phyloP scores from a whole-genome alignment of 2,888 invertebrate species.

The Antheraea assamensis region DNA sequence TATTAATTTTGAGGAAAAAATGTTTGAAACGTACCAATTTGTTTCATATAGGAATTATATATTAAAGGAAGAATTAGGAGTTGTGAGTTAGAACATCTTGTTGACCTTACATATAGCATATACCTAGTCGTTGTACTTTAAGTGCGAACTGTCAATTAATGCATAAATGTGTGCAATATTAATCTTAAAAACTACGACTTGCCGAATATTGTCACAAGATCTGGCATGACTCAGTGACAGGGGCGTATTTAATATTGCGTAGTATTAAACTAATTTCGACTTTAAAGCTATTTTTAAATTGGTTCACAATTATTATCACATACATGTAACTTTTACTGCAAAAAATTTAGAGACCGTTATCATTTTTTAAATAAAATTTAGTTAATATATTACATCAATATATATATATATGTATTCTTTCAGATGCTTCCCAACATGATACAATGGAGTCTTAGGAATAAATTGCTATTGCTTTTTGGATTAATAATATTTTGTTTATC shows the following conservation, averaged over 20 bases:
- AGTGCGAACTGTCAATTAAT: not conserved
- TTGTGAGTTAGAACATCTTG: not conserved
- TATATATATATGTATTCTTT: conserved; percentile 11
- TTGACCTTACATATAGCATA: not conserved
- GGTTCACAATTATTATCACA: not conserved
- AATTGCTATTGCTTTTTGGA: conserved; percentile 59
- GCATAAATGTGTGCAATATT: not conserved
- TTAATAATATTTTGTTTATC: conserved; percentile 61
- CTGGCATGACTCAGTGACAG: not conserved
- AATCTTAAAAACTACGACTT: not conserved
- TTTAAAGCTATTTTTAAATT: not conserved
- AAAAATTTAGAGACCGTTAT: not conserved
- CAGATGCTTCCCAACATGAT: conserved; percentile 32
- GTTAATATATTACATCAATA: not conserved
- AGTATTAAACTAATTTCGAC: not conserved
- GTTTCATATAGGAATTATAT: not conserved
- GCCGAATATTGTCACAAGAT: not conserved
- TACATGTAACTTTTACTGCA: not conserved
- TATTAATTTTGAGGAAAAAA: not conserved
- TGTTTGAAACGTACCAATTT: not conserved
- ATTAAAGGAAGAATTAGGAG: not conserved
- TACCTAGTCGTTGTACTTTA: not conserved
- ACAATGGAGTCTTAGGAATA: conserved; percentile 48
- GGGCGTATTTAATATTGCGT: not conserved
- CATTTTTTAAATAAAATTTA: too few relatives aligned